Evolutionary conservation across 2,888 invertebrate genomes (phyloP), one percentile per base, ranked within the genome.

Genomic region (Oscheius onirici): DNA sequence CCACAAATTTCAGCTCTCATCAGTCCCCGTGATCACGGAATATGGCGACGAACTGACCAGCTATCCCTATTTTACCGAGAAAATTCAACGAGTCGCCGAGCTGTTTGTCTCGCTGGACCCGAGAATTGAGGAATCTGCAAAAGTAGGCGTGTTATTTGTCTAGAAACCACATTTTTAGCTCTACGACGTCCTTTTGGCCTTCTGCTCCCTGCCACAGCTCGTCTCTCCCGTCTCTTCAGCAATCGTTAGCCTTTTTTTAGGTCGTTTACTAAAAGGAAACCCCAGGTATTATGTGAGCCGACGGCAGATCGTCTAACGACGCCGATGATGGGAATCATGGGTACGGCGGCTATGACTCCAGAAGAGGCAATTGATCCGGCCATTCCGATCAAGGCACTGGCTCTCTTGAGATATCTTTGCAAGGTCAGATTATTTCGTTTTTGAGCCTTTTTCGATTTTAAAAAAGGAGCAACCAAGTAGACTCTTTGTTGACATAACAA

Each of bases 181-280:
- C 41, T 88, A 88, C 80, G 88, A 89, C 69, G 80, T 89, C n/a
- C 77, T 89, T 17, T 79, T 88, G 44, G 79, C 87, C 0, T 84
- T 89, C 66, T 89, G 88, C 72, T 79, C 84, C 0, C 81, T 88
- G 15, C 83, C 84, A 8, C 81, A 82, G 0, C 74, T 88, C 3
- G 75, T 87, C 2, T 69, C 78, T 0, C 75, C 76, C n/a, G 79
- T 81, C 17, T 84, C 81, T 55, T 69, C 69, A 17, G 78, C 81
- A 5, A 76, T 84, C 11, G 70, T 83, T 11, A 55, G 73, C 22
- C 71, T 15, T 44, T 68, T n/a, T 58, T 41, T 24, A 40, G n/a
- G 11, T 34, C 6, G 20, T n/a, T 15, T 2, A 15, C 5, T 20
- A 11, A 22, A 24, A 26, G n/a, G 34, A 63, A 10, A 61, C 20